phyloP scores from a whole-genome alignment of 2,888 invertebrate species.

The Rhyacophila evoluta region DNA sequence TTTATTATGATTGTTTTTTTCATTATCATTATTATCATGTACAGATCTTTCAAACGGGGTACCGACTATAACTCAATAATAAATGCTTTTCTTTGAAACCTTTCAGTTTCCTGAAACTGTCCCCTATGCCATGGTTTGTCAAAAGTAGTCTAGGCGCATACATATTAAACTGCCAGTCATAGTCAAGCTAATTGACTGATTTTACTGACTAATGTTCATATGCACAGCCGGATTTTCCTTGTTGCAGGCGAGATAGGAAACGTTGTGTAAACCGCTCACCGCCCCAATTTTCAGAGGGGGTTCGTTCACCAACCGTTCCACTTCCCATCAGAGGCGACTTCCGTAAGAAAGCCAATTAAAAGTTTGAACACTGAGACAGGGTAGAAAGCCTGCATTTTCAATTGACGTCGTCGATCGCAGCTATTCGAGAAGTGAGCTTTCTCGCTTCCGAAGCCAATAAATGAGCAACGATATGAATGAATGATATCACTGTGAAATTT shows the following conservation, averaged over 20 bases:
- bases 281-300: not conserved
- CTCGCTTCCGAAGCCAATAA: not conserved
- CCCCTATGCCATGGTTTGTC: too few relatives aligned
- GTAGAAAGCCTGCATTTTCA: not conserved
- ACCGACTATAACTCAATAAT: too few relatives aligned
- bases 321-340: slow-evolving; percentile 30
- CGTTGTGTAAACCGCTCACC: too few relatives aligned
- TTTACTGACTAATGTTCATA: not conserved
- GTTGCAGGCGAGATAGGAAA: not conserved
- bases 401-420: slow-evolving; percentile 6
- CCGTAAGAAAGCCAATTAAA: slow-evolving; percentile 47
- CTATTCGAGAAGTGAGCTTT: not conserved
- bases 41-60: too few relatives aligned
- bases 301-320: not conserved
- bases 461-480: not conserved
- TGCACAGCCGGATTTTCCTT: not conserved
- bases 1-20: too few relatives aligned
- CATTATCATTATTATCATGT: too few relatives aligned
- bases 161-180: not conserved
- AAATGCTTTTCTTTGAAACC: too few relatives aligned
- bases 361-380: slow-evolving; percentile 25
- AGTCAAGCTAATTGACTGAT: not conserved
- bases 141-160: too few relatives aligned
- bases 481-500: not conserved
- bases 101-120: too few relatives aligned